Percentiles rank a stretch among this genome's conserved stretches.
These are phyloP conservation scores for Eupithecia exiguata DNA, from an alignment of 2,888 invertebrate species.

Conservation along the genomic window DNA sequence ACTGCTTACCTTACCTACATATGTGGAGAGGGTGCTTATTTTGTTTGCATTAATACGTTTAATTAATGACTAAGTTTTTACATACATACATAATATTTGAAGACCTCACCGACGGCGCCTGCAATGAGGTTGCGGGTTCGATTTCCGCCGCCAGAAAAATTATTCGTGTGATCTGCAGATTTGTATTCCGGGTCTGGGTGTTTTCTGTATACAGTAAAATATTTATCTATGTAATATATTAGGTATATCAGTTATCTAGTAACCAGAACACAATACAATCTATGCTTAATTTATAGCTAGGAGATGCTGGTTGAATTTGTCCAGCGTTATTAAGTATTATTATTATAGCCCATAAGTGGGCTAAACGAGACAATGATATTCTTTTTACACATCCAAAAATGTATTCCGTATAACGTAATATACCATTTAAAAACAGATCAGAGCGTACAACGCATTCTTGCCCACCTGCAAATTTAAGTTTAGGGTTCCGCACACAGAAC, in stretches of 20 bases:
- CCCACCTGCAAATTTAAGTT: slow-evolving; percentile 49
- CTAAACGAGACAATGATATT: background rate
- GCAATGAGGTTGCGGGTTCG: background rate
- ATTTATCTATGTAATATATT: background rate
- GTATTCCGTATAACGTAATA: background rate
- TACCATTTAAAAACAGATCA: slow-evolving; percentile 38
- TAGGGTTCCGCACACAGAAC: background rate
- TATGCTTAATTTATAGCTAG: background rate
- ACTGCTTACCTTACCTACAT: background rate
- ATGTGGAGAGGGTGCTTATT: background rate
- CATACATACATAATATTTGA: no score
- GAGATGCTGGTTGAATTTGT: no score
- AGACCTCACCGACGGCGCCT: background rate
- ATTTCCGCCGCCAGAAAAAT: background rate
- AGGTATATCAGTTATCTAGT: background rate
- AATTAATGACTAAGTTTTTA: background rate
- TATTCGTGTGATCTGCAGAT: background rate
- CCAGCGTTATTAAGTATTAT: no score
- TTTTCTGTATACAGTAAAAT: no score
- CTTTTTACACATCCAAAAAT: background rate
- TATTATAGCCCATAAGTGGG: no score
- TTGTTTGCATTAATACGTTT: background rate
- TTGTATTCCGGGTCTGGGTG: background rate
- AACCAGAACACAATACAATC: background rate
- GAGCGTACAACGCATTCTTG: slow-evolving; percentile 64